Percentiles rank a stretch among this genome's conserved stretches.
These are phyloP conservation scores for Orchesellides sinensis DNA, from an alignment of 2,888 invertebrate genomes.

Conservation along the genomic window DNA sequence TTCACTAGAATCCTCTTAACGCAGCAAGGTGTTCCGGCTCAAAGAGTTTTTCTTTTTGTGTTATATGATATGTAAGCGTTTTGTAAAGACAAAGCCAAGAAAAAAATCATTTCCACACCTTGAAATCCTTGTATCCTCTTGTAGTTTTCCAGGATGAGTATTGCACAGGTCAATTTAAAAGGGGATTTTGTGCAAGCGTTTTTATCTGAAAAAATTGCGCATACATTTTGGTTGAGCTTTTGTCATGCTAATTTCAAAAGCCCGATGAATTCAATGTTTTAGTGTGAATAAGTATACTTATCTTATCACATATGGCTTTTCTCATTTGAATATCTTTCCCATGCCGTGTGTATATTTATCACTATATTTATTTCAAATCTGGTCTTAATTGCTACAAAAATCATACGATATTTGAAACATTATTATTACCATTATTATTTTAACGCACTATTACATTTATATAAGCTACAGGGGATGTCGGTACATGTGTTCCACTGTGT, in stretches of 20 bases:
- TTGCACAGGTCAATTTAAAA: too few species aligned
- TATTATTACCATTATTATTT: slow-evolving; percentile 46
- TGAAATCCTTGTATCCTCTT: slow-evolving; percentile 55
- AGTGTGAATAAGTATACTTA: too few species aligned
- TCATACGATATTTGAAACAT: slow-evolving; percentile 50
- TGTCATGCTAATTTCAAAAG: slow-evolving; percentile 51
- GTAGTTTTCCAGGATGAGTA: slow-evolving; percentile 29
- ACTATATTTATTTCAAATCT: too few species aligned
- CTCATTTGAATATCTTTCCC: too few species aligned
- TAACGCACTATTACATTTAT: slow-evolving; percentile 47
- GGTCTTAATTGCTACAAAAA: too few species aligned
- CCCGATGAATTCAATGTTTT: too few species aligned
- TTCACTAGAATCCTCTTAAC: slow-evolving; percentile 34
- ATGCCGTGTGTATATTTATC: too few species aligned
- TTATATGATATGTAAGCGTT: background rate
- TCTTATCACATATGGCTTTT: too few species aligned
- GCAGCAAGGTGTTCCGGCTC: slow-evolving; percentile 46
- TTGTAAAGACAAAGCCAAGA: slow-evolving; percentile 35
- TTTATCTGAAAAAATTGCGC: background rate
- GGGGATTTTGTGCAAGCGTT: background rate
- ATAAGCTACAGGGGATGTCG: slow-evolving; percentile 33
- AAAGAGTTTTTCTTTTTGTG: slow-evolving; percentile 35
- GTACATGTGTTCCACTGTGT: too few species aligned
- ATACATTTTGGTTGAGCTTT: background rate
- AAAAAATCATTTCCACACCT: slow-evolving; percentile 48